phyloP scores from a whole-genome alignment of 1,140 invertebrate species.

The Listronotus bonariensis region DNA sequence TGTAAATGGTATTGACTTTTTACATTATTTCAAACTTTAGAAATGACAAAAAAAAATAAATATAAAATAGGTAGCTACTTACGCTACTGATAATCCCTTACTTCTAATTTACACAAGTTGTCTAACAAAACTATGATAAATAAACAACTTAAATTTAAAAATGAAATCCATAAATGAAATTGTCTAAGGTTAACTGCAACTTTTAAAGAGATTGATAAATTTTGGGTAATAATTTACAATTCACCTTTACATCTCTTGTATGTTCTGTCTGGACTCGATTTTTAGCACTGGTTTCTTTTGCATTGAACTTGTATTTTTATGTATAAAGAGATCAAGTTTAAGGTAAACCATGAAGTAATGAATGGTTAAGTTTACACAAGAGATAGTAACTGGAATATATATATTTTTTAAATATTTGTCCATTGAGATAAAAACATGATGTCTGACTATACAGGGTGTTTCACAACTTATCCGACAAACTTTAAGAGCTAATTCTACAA shows the following conservation, averaged over 20 bases:
- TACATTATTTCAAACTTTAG: no score
- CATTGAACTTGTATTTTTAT: slow-evolving; percentile 16
- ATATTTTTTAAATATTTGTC: no score
- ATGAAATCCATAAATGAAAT: background rate
- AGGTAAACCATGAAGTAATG: background rate
- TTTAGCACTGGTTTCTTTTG: slow-evolving; percentile 1
- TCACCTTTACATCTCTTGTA: slow-evolving; percentile 7
- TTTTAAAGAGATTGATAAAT: background rate
- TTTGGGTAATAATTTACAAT: slow-evolving; percentile 9
- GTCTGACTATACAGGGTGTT: no score
- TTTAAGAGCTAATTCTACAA: no score
- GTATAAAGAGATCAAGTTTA: slow-evolving; percentile 13
- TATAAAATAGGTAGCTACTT: no score
- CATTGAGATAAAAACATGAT: background rate
- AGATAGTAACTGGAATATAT: no score
- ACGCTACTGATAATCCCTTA: background rate
- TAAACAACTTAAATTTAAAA: background rate
- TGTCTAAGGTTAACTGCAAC: slow-evolving; percentile 6
- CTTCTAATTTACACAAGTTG: background rate
- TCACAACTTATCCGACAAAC: no score
- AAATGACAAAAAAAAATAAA: no score
- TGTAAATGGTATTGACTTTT: no score
- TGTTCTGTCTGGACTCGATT: slow-evolving; percentile 1
- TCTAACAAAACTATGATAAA: background rate
- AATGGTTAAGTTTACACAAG: background rate